Percentiles rank a stretch among this genome's conserved stretches.
Conservation (phyloP, 2,113 vertebrate genomes). For the Rhinichthys klamathensis region DNA sequence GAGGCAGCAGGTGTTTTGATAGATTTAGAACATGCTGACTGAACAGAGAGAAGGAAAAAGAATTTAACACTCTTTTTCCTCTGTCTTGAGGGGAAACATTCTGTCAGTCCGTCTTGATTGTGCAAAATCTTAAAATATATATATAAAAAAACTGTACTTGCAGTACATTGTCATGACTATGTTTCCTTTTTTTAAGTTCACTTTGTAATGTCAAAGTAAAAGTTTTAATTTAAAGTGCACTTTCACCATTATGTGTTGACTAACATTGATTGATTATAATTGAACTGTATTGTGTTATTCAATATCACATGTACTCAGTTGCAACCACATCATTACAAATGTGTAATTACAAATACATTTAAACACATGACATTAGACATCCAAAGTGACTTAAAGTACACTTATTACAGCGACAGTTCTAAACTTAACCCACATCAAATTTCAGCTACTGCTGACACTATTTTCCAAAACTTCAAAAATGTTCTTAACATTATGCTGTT, state of each 20-base stretch:
- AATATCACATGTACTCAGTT: background rate
- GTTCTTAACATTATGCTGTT: slow-evolving; percentile 2
- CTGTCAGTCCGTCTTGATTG: background rate
- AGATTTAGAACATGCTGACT: slow-evolving; percentile 72
- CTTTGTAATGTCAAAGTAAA: no score
- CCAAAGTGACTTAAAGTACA: no score
- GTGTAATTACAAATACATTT: background rate
- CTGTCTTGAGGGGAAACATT: slow-evolving; percentile 33
- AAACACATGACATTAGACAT: background rate
- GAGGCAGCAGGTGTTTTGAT: slow-evolving; percentile 75
- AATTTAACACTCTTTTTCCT: slow-evolving; percentile 63
- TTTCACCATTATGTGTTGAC: background rate
- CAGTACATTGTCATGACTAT: no score
- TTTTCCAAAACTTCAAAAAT: slow-evolving; percentile 7
- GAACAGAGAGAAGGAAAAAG: slow-evolving; percentile 64
- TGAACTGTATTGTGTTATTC: background rate
- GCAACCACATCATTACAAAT: background rate
- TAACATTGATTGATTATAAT: background rate
- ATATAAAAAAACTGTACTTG: no score
- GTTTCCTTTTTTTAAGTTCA: no score
- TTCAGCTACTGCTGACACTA: background rate
- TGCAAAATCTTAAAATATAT: no score
- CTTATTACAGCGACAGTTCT: no score
- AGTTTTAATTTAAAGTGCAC: no score
- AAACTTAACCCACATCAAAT: no score